Conservation (phyloP, 2,888 invertebrate genomes). For the Melinaea marsaeus region DNA sequence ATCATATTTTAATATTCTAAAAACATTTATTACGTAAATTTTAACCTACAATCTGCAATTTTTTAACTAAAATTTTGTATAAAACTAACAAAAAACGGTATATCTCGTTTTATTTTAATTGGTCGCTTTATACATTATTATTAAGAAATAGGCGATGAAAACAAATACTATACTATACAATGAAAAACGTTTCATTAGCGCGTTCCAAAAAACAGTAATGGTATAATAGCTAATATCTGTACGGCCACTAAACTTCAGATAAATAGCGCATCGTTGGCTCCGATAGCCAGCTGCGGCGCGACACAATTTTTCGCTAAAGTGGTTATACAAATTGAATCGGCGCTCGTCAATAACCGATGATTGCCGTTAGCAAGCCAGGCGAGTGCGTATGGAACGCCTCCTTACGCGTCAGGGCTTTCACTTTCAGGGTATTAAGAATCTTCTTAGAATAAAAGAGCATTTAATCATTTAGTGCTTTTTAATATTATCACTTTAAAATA, state of each 20-base stretch:
- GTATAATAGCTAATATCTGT: conserved; percentile 6
- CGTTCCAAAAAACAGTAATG: conserved; percentile 8
- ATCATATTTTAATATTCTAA: too few relatives aligned
- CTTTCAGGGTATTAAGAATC: conserved; percentile 7
- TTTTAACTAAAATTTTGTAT: too few relatives aligned
- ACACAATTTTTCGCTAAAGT: conserved; percentile 76
- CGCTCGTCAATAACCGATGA: conserved; percentile 52
- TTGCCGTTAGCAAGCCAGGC: conserved; percentile 39
- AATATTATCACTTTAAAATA: background rate
- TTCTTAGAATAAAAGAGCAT: background rate
- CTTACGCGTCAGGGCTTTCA: conserved; percentile 15
- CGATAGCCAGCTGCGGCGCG: conserved; percentile 64
- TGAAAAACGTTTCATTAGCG: conserved; percentile 11
- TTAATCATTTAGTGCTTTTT: background rate
- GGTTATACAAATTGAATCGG: conserved; percentile 72
- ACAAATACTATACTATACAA: background rate
- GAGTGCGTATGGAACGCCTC: conserved; percentile 7
- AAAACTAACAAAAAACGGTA: too few relatives aligned
- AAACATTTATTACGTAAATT: too few relatives aligned
- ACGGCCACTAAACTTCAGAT: conserved; percentile 20
- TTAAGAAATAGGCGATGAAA: background rate
- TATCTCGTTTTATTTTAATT: too few relatives aligned
- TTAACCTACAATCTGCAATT: too few relatives aligned
- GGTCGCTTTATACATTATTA: too few relatives aligned
- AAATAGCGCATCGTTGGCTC: conserved; percentile 29